Evolutionary conservation across 2,888 invertebrate genomes (phyloP).

Genomic region (Poecilobothrus nobilitatus): DNA sequence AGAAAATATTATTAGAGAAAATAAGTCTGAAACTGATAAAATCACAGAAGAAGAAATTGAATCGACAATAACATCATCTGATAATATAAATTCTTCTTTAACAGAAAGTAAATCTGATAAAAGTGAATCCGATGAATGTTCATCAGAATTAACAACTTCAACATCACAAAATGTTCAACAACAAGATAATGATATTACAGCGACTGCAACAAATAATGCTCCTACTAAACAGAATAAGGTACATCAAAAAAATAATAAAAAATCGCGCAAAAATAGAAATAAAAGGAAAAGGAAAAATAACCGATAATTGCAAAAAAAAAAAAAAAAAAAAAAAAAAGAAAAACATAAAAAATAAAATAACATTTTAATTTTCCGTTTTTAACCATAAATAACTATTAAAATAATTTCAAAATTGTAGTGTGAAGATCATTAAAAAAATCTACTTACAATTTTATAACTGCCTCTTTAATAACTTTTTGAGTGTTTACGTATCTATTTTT

Average conservation of each 20-base stretch:
- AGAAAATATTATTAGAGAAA: background rate
- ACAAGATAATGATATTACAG: background rate
- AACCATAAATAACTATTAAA: background rate
- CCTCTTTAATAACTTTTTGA: background rate
- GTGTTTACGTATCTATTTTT: too few relatives aligned
- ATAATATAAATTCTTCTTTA: background rate
- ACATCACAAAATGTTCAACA: background rate
- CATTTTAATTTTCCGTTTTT: background rate
- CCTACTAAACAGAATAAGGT: background rate
- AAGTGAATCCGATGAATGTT: background rate
- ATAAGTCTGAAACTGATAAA: background rate
- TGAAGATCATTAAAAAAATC: background rate
- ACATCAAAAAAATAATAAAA: constrained; percentile 7
- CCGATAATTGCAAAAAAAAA: background rate
- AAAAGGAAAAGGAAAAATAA: constrained; percentile 9
- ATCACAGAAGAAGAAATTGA: background rate
- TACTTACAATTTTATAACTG: background rate
- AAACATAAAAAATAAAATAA: too few relatives aligned
- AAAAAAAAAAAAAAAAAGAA: background rate
- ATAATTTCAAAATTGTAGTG: background rate
- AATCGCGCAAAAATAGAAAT: constrained; percentile 2
- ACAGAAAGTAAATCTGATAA: background rate
- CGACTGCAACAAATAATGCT: background rate
- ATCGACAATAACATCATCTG: background rate
- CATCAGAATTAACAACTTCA: constrained; percentile 7